Evolutionary conservation across 2,797 vertebrate genomes (phyloP).

Genomic region (Scomberomorus guttatus): DNA sequence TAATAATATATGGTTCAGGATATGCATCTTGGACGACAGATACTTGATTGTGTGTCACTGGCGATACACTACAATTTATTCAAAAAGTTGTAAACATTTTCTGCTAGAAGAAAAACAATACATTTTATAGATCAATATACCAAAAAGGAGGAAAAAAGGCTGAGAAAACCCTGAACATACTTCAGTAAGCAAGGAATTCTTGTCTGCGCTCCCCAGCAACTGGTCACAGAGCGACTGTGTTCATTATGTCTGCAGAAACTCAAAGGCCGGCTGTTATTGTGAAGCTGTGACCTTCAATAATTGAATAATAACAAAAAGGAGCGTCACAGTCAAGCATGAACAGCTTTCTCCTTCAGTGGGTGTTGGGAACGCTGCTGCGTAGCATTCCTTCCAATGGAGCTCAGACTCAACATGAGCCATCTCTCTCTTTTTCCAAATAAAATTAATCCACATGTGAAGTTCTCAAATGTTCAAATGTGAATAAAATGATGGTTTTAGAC

Average conservation of each 20-base stretch:
- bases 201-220: conserved; percentile 62
- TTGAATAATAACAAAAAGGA: conserved; percentile 70
- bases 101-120: not conserved
- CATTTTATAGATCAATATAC: not conserved
- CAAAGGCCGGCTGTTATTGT: conserved; percentile 65
- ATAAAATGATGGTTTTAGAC: not conserved
- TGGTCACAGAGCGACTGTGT: conserved; percentile 53
- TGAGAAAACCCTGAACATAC: conserved; percentile 12
- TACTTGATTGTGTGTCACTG: too few species aligned
- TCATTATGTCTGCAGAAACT: conserved; percentile 57
- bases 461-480: not conserved
- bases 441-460: not conserved
- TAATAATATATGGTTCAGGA: not conserved
- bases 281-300: conserved; percentile 78
- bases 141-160: not conserved
- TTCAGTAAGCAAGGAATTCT: conserved; percentile 44
- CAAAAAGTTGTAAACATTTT: not conserved
- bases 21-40: not conserved
- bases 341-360: conserved; percentile 60
- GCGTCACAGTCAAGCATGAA: conserved; percentile 48
- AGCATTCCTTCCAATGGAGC: conserved; percentile 58
- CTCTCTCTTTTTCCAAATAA: not conserved
- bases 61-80: not conserved
- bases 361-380: conserved; percentile 41
- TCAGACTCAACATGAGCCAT: conserved; percentile 4